Conservation (phyloP, 2,113 vertebrate genomes). For the Chunga burmeisteri region DNA sequence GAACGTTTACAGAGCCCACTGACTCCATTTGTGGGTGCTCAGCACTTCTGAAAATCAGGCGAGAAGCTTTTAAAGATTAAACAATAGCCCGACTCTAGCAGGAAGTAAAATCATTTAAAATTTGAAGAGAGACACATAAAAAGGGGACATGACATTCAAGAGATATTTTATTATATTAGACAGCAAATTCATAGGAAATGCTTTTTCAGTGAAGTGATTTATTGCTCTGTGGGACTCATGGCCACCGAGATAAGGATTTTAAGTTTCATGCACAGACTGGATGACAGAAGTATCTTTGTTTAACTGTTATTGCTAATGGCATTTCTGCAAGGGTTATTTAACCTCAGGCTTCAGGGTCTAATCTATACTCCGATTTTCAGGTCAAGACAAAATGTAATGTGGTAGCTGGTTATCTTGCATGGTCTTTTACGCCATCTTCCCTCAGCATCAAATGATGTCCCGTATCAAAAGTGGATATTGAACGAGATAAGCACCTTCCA, state of each 20-base stretch:
- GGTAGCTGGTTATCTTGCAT: not conserved
- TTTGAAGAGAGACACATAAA: not conserved
- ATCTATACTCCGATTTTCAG: not conserved
- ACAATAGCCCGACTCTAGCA: not conserved
- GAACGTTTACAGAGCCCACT: not conserved
- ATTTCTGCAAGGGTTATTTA: not conserved
- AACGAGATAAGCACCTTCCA: not conserved
- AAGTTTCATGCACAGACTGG: not conserved
- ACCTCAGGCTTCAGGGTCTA: not conserved
- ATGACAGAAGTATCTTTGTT: not conserved
- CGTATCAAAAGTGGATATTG: not conserved
- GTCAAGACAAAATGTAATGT: not conserved
- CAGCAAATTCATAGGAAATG: constrained; percentile 41
- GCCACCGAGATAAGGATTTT: not conserved
- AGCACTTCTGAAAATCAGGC: constrained; percentile 10
- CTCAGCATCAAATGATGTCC: not conserved
- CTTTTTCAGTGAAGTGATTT: constrained; percentile 35
- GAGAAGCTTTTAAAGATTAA: constrained; percentile 25
- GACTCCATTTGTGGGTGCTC: not conserved
- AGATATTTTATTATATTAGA: constrained; percentile 47
- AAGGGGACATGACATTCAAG: constrained; percentile 36
- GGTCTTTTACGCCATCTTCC: not conserved
- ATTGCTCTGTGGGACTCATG: not conserved
- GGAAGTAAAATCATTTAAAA: constrained; percentile 26
- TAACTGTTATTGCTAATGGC: not conserved